phyloP scores from a whole-genome alignment of 2,888 invertebrate genomes.

The Drosophila trichaetosa region DNA sequence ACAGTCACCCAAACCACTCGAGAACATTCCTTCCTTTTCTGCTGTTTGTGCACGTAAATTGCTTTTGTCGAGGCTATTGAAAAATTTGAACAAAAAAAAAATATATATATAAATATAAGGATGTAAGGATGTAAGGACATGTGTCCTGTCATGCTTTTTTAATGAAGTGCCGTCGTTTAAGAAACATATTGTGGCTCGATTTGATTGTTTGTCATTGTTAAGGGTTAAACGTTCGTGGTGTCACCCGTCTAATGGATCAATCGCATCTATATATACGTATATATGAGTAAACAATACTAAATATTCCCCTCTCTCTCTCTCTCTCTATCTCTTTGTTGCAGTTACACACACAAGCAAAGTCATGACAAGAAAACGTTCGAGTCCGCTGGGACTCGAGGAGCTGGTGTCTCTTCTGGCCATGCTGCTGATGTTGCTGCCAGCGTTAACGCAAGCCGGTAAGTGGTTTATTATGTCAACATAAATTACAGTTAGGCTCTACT shows the following conservation, averaged over 20 bases:
- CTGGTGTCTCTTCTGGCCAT: conserved; percentile 78
- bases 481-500: conserved; percentile 68
- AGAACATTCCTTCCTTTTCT: conserved; percentile 27
- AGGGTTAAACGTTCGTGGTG: conserved; percentile 69
- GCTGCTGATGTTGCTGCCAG: conserved; percentile 63
- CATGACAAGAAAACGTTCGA: conserved; percentile 84
- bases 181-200: conserved; percentile 76
- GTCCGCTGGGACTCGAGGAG: conserved; percentile 85
- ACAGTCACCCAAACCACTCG: conserved; percentile 54
- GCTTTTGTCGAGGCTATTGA: conserved; percentile 77
- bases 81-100: conserved; percentile 48
- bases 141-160: conserved; percentile 80
- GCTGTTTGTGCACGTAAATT: conserved; percentile 80
- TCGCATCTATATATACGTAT: conserved; percentile 24
- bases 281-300: conserved; percentile 31
- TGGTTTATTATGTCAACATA: conserved; percentile 81
- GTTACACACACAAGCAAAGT: conserved; percentile 74
- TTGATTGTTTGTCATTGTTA: conserved; percentile 66
- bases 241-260: conserved; percentile 60
- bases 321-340: conserved; percentile 64
- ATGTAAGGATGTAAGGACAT: conserved; percentile 33
- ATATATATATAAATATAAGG: conserved; percentile 1
- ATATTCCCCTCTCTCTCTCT: conserved; percentile 8
- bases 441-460: conserved; percentile 84
- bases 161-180: conserved; percentile 81